Evolutionary conservation across 2,797 vertebrate species (phyloP), one percentile per base, ranked within the genome.

Genomic region (Jordanella pulchra): DNA sequence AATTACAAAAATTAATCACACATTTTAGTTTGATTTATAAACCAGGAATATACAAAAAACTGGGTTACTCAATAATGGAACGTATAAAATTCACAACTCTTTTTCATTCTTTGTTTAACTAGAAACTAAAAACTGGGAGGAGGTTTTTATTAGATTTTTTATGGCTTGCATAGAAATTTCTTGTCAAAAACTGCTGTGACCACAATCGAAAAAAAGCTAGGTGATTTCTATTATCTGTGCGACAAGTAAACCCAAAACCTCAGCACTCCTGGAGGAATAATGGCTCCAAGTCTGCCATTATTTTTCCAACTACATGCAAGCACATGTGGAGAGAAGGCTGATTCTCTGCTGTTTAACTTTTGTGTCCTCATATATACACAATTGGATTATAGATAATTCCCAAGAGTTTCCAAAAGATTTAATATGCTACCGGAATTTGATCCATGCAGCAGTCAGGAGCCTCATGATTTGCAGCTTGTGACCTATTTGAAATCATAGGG

Each of bases 401-500:
- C 71, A 85, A 83, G 78, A 82, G 77, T 84, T 87, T 90, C 79
- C 86, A 88, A 86, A 39, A 93, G 93, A 94, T 93, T 93, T 93
- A 93, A 95, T 92, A 94, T 93, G 90, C 77, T 61, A 74, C 80
- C 84, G 91, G 89, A 94, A 95, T 94, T 89, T 93, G 89, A 92
- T 93, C 90, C 88, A 90, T 86, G 85, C 92, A 84, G 91, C 92
- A 88, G 93, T 94, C 93, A 90, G 93, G 90, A 94, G 88, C 72
- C 93, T 88, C 92, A 91, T 94, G 94, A 95, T 93, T 90, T 79
- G 77, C 39, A 58, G 77, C 94, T 93, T 92, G 93, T 94, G 94
- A 94, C 91, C 77, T 74, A 84, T 78, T 73, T 74, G 88, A 92
- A 91, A 83, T 68, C 68, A 75, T 72, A 81, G 72, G 58, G 44